A percentile compares a stretch with the other conserved stretches of the same genome.
phyloP scores from a whole-genome alignment of 2,888 invertebrate genomes.

The Callyntrura sp. region DNA sequence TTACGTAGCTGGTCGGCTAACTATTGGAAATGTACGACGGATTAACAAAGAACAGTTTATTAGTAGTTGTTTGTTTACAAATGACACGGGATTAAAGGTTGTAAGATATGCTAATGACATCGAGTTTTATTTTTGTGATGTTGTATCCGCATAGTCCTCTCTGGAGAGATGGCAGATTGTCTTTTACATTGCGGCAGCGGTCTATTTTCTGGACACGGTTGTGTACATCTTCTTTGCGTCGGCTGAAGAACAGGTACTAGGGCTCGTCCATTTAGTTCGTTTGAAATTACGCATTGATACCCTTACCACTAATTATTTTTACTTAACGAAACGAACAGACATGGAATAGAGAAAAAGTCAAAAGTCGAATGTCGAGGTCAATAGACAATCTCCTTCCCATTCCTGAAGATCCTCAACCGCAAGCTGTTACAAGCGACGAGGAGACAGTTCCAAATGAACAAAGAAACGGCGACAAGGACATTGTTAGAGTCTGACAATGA shows the following conservation, averaged over 20 bases:
- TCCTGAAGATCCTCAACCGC: constrained; percentile 39
- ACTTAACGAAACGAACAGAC: too few species aligned
- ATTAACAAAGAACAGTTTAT: constrained; percentile 8
- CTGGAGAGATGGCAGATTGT: constrained; percentile 83
- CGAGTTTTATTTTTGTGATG: background rate
- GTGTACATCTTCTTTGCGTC: constrained; percentile 83
- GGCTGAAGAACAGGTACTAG: constrained; percentile 83
- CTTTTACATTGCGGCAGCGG: constrained; percentile 83
- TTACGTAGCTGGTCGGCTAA: constrained; percentile 92
- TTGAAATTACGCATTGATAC: too few species aligned
- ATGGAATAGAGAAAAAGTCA: constrained; percentile 80
- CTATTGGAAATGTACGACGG: constrained; percentile 86
- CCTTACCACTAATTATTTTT: too few species aligned
- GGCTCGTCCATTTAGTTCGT: too few species aligned
- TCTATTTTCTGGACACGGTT: constrained; percentile 82
- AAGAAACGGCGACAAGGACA: constrained; percentile 25
- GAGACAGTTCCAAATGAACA: constrained; percentile 34
- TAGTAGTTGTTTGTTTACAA: background rate
- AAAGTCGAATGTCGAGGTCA: constrained; percentile 44
- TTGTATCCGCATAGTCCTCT: constrained; percentile 78
- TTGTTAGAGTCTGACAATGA: constrained; percentile 22
- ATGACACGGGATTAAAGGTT: background rate
- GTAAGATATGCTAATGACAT: background rate
- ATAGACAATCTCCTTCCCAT: constrained; percentile 51
- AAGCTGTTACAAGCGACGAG: constrained; percentile 62